A percentile compares a stretch with the other conserved stretches of the same genome.
Conservation (phyloP, 2,888 invertebrate species). For the Xestoiulus laeticollis region DNA sequence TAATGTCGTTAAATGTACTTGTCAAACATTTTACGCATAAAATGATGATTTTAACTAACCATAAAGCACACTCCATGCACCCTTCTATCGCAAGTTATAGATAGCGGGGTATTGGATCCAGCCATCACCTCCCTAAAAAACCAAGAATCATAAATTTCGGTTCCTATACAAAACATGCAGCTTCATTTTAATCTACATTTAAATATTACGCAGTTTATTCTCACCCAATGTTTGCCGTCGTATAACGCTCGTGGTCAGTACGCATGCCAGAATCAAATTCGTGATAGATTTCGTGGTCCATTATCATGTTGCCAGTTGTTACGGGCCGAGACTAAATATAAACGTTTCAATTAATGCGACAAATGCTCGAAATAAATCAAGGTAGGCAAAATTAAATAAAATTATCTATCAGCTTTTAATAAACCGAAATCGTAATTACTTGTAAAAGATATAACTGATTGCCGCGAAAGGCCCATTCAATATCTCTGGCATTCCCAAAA, state of each 20-base stretch:
- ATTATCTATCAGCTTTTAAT: background rate
- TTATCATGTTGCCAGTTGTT: conserved; percentile 77
- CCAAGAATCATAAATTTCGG: background rate
- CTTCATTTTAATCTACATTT: background rate
- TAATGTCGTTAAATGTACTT: background rate
- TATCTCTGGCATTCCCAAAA: conserved; percentile 77
- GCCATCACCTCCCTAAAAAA: conserved; percentile 43
- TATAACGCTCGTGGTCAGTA: conserved; percentile 72
- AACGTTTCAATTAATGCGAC: background rate
- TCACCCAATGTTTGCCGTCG: conserved; percentile 80
- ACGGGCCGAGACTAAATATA: conserved; percentile 71
- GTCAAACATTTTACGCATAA: background rate
- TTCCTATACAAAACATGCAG: no score
- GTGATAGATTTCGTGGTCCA: conserved; percentile 79
- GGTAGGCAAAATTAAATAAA: background rate
- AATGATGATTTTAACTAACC: background rate
- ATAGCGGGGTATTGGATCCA: conserved; percentile 41
- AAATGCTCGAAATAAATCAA: background rate
- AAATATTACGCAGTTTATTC: conserved; percentile 59
- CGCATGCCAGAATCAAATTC: conserved; percentile 78
- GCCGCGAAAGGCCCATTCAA: conserved; percentile 80
- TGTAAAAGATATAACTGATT: conserved; percentile 62
- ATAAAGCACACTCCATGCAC: conserved; percentile 2
- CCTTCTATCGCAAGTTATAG: conserved; percentile 5
- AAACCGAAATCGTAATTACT: conserved; percentile 47